These are phyloP conservation scores for Bucco capensis DNA, from an alignment of 2,113 vertebrate species.

Conservation along the genomic window DNA sequence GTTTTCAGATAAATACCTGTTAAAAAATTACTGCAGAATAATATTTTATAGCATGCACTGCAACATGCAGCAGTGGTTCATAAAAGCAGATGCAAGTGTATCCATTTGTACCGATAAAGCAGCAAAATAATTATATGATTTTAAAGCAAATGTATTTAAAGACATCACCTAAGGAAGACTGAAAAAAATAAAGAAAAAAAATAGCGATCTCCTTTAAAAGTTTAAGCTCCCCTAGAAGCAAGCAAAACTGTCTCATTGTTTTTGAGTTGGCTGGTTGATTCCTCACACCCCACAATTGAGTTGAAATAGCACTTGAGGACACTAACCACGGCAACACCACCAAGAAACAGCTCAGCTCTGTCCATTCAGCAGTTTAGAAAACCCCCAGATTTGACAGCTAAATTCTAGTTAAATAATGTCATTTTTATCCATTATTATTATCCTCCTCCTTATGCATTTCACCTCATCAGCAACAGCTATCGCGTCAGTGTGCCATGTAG, in stretches of 20 bases:
- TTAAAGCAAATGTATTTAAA: not conserved
- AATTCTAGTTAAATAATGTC: not conserved
- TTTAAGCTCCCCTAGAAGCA: not conserved
- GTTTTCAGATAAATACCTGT: not conserved
- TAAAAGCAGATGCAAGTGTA: not conserved
- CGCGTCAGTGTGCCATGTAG: not conserved
- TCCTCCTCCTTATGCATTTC: accelerated
- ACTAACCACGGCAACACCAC: not conserved
- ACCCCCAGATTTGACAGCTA: not conserved
- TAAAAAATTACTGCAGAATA: not conserved
- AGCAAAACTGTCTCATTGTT: not conserved
- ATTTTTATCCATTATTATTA: not conserved
- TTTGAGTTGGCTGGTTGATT: not conserved
- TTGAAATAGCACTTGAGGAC: not conserved
- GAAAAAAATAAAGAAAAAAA: not conserved
- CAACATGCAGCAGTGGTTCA: not conserved
- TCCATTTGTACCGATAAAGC: not conserved
- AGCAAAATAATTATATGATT: not conserved
- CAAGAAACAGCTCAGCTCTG: not conserved
- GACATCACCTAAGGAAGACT: not conserved
- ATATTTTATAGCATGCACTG: not conserved
- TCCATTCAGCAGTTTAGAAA: not conserved
- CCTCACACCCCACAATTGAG: not conserved
- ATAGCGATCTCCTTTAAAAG: not conserved
- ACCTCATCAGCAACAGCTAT: not conserved